phyloP scores from a whole-genome alignment of 2,888 invertebrate species.

The Tupiocoris notatus region DNA sequence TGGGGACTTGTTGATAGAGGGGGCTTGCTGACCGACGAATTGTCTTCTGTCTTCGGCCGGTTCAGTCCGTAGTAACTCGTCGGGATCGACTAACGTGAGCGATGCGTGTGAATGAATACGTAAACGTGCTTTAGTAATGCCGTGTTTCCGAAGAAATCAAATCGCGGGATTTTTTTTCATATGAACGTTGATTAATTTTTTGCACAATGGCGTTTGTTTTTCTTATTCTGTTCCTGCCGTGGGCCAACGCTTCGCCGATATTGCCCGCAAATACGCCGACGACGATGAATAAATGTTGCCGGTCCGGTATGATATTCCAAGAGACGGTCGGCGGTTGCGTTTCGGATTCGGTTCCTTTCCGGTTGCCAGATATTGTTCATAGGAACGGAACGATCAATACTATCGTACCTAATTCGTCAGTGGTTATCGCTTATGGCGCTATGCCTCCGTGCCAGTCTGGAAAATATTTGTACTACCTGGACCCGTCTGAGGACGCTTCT shows the following conservation, averaged over 20 bases:
- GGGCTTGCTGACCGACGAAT: too few relatives aligned
- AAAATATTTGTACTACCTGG: conserved; percentile 39
- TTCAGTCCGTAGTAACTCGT: too few relatives aligned
- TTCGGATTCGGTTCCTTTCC: neutral
- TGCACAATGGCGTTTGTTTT: too few relatives aligned
- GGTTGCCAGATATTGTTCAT: conserved; percentile 9
- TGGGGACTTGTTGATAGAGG: too few relatives aligned
- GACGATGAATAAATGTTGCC: conserved; percentile 25
- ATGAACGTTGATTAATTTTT: too few relatives aligned
- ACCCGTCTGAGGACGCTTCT: conserved; percentile 37
- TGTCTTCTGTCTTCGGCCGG: too few relatives aligned
- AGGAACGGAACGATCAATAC: neutral
- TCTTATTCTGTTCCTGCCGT: neutral
- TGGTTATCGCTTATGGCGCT: conserved; percentile 19
- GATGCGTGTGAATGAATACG: too few relatives aligned
- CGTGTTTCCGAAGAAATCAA: too few relatives aligned
- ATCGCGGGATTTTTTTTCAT: too few relatives aligned
- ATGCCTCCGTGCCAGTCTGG: conserved; percentile 37
- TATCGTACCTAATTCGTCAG: neutral
- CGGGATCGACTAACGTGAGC: too few relatives aligned
- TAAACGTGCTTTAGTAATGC: too few relatives aligned
- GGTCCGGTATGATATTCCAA: conserved; percentile 21
- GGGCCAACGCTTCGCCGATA: neutral
- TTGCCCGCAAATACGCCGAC: conserved; percentile 1
- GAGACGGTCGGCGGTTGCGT: conserved; percentile 6